Evolutionary conservation across 2,888 invertebrate species (phyloP), one percentile per base, ranked within the genome.

Genomic region (Tinea trinotella): DNA sequence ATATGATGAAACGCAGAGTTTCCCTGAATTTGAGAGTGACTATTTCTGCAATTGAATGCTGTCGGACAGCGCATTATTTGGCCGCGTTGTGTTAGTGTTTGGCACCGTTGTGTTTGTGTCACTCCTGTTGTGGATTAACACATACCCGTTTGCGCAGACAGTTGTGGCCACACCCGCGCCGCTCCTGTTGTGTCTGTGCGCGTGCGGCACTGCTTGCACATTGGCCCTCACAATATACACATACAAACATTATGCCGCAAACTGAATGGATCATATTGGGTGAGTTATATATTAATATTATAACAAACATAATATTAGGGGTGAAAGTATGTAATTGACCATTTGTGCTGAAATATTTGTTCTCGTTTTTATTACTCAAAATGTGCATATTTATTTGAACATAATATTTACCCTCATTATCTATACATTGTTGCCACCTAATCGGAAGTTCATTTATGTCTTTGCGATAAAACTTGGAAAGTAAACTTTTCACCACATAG

Each of bases 91-190:
- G 59, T 75, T 92, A 60, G 77, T 86, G 57, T 61, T 81, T 2
- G 88, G 89, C 3, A 68, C 85, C 3, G 66, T 77, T 9, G 62
- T 88, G 54, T 90, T 90, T 62, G 59, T 87, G 0, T 84, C 90
- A 62, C 87, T 91, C 58, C 87, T 89, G 30, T 71, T 90, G 56
- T 92, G 92, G 92, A 75, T 92, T 13, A 88, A 91, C 56, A 88
- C 89, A 48, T 84, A 91, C 61, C 92, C 92, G 1, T 92, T 93
- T 63, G 88, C 91, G 7, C 22, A 30, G 30, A 22, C 3, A 36
- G 15, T 1, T 17, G 24, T 24, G 12, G 1, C 20, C 12, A 10
- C 22, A 6, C 50, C 50, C 2, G 20, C 10, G n/a, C n/a, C 12
- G 50, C 24, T 1, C n/a, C 22, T 50, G 13, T 2, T 50, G 50